Conservation (phyloP, 2,113 vertebrate species). For the Heliornis fulica region DNA sequence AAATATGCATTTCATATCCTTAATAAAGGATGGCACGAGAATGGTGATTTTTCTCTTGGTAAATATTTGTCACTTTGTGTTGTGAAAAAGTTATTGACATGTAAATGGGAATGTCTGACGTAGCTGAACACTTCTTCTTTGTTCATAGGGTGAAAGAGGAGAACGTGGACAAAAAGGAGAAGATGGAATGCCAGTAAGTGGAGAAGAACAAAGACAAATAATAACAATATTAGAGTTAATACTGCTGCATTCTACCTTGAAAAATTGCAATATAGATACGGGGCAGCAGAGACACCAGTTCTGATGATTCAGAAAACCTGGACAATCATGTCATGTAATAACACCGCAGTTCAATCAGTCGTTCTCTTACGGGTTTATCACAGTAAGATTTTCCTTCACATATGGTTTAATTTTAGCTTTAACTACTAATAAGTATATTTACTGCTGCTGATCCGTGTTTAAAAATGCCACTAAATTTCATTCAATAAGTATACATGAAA, state of each 20-base stretch:
- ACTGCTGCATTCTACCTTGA: neutral
- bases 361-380: neutral
- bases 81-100: neutral
- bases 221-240: neutral
- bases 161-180: slow-evolving; percentile 80
- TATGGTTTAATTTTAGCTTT: neutral
- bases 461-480: neutral
- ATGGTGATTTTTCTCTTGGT: neutral
- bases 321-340: neutral
- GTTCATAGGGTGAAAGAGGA: slow-evolving; percentile 72
- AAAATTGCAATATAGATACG: neutral
- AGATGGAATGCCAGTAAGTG: slow-evolving; percentile 66
- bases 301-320: neutral
- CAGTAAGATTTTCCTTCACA: neutral
- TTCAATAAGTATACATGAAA: neutral
- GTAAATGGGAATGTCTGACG: neutral
- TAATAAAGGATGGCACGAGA: neutral
- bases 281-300: neutral
- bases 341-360: neutral
- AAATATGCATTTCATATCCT: neutral
- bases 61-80: neutral
- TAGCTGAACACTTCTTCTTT: neutral
- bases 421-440: neutral
- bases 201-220: neutral
- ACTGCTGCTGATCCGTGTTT: neutral